These are phyloP conservation scores for Martes flavigula DNA, from an alignment of 2,797 vertebrate genomes.

Conservation along the genomic window DNA sequence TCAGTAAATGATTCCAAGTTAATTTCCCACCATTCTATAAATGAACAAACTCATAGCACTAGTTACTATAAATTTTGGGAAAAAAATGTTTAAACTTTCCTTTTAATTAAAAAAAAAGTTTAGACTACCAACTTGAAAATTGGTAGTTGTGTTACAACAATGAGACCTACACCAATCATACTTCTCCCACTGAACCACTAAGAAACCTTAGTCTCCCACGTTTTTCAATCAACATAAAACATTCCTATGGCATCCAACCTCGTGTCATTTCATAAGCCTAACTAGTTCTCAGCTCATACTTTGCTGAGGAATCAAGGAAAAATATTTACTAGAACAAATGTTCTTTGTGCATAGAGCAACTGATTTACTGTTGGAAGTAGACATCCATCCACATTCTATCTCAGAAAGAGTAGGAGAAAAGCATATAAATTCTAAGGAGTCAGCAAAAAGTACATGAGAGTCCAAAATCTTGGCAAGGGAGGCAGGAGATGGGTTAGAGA, in stretches of 20 bases:
- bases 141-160: background rate
- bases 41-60: background rate
- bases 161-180: background rate
- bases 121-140: background rate
- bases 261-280: constrained; percentile 18
- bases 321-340: constrained; percentile 64
- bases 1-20: background rate
- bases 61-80: background rate
- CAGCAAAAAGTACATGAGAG: constrained; percentile 58
- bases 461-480: constrained; percentile 61
- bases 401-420: constrained; percentile 61
- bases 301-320: constrained; percentile 17
- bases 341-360: constrained; percentile 50
- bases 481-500: constrained; percentile 26
- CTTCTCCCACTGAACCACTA: background rate
- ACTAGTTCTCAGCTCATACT: constrained; percentile 49
- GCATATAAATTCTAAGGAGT: constrained; percentile 60
- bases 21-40: background rate
- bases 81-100: background rate
- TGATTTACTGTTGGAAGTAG: constrained; percentile 63
- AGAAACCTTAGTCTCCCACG: constrained; percentile 42
- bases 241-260: background rate
- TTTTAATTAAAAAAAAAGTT: background rate
- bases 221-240: constrained; percentile 69
- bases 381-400: constrained; percentile 62